Evolutionary conservation across 2,888 invertebrate species (phyloP), one percentile per base, ranked within the genome.

Genomic region (Gastracanthus pulcherrimus): DNA sequence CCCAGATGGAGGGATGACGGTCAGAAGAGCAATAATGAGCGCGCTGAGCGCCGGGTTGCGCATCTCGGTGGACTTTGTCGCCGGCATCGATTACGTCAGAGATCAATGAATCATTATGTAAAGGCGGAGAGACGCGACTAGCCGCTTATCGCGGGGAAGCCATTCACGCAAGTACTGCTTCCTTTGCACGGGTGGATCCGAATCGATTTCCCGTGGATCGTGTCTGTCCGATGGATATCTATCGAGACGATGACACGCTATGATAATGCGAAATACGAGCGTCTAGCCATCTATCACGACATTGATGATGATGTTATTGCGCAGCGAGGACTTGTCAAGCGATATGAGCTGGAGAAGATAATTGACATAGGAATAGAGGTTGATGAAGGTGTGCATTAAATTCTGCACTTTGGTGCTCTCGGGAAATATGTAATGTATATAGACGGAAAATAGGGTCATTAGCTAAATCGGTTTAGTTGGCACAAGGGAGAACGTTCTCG

Each of bases 101-200:
- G 86, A 88, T 85, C 86, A 87, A 87, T 83, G 85, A 83, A 87
- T 83, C 81, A 71, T 88, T 87, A 84, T 84, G 72, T 85, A 85
- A 87, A 60, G 11, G 19, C 4, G n/a, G 34, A 34, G 31, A 34
- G n/a, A 7, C 31, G n/a, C 29, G n/a, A 67, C 69, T 71, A 55
- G 60, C 11, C 55, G 5, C 76, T 26, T 71, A 29, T 64, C 83
- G n/a, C 31, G 31, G 51, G 23, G 45, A 36, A 34, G 60, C 34
- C 2, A 9, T 51, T 51, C 34, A 34, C 34, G 6, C 9, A 48
- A 38, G 58, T 23, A n/a, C 38, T 3, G 6, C 45, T 74, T 23
- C 31, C 34, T 38, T 31, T 34, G 6, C 16, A 38, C 60, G 38
- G 3, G 16, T 19, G 38, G 31, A 45, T 74, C 23, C 13, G 13